Evolutionary conservation across 2,888 invertebrate species (phyloP), one percentile per base, ranked within the genome.

Genomic region (Amorpha juglandis): DNA sequence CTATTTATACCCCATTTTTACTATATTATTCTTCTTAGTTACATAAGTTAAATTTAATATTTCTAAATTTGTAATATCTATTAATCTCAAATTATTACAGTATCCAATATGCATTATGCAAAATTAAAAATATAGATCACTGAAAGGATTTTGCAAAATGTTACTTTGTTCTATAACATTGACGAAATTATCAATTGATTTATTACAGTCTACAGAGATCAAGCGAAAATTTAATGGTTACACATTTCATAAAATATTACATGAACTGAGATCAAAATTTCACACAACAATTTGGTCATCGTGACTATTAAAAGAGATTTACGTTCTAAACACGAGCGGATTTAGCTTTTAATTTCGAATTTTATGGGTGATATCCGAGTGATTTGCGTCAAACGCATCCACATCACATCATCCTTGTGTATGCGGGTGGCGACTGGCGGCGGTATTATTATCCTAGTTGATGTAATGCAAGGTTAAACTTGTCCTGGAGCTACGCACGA

Each of bases 291-390:
- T 69, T 69, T 65, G 68, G 53, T 72, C 72, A 72, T 70, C 66
- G 35, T 51, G 67, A 27, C 38, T 73, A 67, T 75, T 69, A 74
- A 71, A 74, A 69, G 71, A 67, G 67, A 73, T 73, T 71, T 67
- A 70, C 71, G 75, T 68, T 71, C 72, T 70, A 74, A 75, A 71
- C 73, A 71, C 68, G 68, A 66, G 71, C 71, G 69, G 72, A 78
- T 79, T 75, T 78, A 75, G 70, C 77, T 73, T 80, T 79, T 76
- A 76, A 78, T 75, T 73, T 76, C 66, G 47, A 67, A 69, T 78
- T 86, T 88, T 84, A 87, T 80, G 76, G 70, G 72, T 75, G 72
- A 82, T 84, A 84, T 89, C 85, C 87, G 79, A 78, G 71, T 55
- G 72, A 75, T 77, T 76, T 84, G 76, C 86, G 84, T 86, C 84